These are phyloP conservation scores for Popillia japonica DNA, from an alignment of 1,140 invertebrate genomes.

Conservation along the genomic window DNA sequence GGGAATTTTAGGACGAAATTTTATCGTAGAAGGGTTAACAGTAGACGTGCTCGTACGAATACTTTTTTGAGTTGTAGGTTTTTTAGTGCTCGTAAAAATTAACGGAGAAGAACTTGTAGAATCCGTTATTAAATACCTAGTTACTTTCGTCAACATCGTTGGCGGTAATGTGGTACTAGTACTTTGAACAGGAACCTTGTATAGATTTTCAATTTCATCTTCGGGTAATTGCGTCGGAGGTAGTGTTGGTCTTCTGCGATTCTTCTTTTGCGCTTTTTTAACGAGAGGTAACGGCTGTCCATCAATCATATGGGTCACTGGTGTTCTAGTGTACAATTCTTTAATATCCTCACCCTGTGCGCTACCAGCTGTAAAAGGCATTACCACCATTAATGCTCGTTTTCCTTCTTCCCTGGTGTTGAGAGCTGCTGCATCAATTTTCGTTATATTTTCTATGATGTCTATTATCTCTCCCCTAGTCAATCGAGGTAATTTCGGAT, in stretches of 20 bases:
- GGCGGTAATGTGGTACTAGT: neutral
- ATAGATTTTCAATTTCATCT: neutral
- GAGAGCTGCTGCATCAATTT: slow-evolving; percentile 54
- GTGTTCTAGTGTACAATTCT: slow-evolving; percentile 65
- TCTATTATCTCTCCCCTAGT: slow-evolving; percentile 65
- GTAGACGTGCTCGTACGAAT: neutral
- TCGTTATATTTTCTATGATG: slow-evolving; percentile 66
- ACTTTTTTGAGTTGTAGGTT: neutral
- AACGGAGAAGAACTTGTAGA: neutral
- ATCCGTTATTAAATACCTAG: neutral
- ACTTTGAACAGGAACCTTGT: neutral
- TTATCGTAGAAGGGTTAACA: neutral
- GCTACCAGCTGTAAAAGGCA: slow-evolving; percentile 63
- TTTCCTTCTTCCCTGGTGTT: slow-evolving; percentile 57
- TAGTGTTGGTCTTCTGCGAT: slow-evolving; percentile 34
- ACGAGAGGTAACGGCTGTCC: slow-evolving; percentile 13
- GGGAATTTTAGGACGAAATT: slow-evolving; percentile 12
- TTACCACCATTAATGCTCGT: slow-evolving; percentile 65
- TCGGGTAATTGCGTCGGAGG: slow-evolving; percentile 8
- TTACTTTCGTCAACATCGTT: neutral
- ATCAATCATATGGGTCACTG: slow-evolving; percentile 63
- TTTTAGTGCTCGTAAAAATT: neutral
- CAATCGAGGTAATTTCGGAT: slow-evolving; percentile 65
- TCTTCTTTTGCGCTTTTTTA: slow-evolving; percentile 39
- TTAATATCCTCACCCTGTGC: slow-evolving; percentile 59